Evolutionary conservation across 2,797 vertebrate species (phyloP).

Genomic region (Vultur gryphus): DNA sequence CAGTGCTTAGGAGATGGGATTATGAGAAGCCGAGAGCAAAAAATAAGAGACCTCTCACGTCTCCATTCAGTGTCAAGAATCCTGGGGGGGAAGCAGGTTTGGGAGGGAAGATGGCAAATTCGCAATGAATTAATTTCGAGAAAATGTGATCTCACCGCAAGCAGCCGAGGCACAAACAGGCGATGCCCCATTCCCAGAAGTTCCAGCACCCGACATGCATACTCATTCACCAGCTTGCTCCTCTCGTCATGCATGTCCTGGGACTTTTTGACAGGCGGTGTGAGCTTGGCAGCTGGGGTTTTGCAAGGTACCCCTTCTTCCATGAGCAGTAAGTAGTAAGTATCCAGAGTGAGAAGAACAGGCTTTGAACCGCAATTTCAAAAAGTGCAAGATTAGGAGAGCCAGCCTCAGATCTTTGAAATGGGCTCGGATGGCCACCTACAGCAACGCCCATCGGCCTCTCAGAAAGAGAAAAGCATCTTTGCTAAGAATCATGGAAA

Average conservation of each 20-base stretch:
- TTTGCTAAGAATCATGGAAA: conserved; percentile 60
- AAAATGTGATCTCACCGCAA: conserved; percentile 89
- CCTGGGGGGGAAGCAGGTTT: not conserved
- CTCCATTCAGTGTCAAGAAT: not conserved
- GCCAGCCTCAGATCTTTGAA: conserved; percentile 43
- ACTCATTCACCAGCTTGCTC: conserved; percentile 85
- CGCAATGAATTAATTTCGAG: conserved; percentile 43
- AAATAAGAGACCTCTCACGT: not conserved
- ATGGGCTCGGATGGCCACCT: conserved; percentile 21
- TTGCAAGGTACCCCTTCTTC: conserved; percentile 86
- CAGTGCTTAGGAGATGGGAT: not conserved
- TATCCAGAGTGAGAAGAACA: conserved; percentile 80
- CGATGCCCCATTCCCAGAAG: conserved; percentile 98
- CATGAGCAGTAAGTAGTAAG: conserved; percentile 78
- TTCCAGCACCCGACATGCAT: conserved; percentile 89
- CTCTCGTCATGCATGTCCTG: conserved; percentile 86
- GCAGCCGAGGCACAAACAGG: conserved; percentile 93
- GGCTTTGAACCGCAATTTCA: conserved; percentile 49
- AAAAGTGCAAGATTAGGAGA: conserved; percentile 44
- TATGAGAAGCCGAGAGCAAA: not conserved
- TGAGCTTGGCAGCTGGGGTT: conserved; percentile 82
- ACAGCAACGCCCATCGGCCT: not conserved
- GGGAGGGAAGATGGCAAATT: conserved; percentile 15
- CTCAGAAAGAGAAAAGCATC: conserved; percentile 59
- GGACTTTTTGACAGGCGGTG: conserved; percentile 82